Evolutionary conservation across 2,888 invertebrate genomes (phyloP), one percentile per base, ranked within the genome.

Genomic region (Cyaniris semiargus): DNA sequence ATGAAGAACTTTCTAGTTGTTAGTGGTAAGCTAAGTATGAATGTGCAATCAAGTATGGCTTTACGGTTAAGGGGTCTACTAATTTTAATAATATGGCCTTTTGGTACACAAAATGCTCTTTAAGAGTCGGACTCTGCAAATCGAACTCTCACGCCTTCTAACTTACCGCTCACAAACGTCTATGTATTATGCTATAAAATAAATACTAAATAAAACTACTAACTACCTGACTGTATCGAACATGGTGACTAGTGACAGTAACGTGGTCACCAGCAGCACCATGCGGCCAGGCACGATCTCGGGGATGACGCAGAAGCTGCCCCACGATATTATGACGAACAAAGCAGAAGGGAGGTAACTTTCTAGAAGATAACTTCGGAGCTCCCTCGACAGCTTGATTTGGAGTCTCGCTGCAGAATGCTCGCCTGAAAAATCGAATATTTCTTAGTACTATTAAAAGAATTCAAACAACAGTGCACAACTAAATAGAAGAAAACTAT

Each of bases 321-420:
- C 95, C 96, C 96, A 96, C 38, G 95, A 95, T 85, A 96, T 95
- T 85, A 95, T 95, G 79, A 95, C 95, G 86, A 95, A 95, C 78
- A 96, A 87, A 0, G 95, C 95, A 21, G 95, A 95, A 0, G 96
- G 96, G 31, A 96, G 87, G 86, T 95, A 96, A 84, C 95, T 95
- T 87, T 95, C 95, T 76, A 95, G 86, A 3, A 96, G 89, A 85
- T 96, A 95, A 81, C 95, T 95, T 76, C 95, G 90, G 21, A 95
- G 89, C 84, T 95, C 95, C 53, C 96, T 90, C 48, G 95, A 95
- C 81, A 96, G 87, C 81, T 94, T 95, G 82, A 95, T 95, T 84
- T 94, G 93, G 60, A 95, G 89, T 66, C 95, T 91, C 21, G 95
- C 95, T 66, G 95, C 95, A 10, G 95, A 95, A 84, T 95, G 95